Conservation (phyloP, 2,113 vertebrate species). For the Thomomys bottae region DNA sequence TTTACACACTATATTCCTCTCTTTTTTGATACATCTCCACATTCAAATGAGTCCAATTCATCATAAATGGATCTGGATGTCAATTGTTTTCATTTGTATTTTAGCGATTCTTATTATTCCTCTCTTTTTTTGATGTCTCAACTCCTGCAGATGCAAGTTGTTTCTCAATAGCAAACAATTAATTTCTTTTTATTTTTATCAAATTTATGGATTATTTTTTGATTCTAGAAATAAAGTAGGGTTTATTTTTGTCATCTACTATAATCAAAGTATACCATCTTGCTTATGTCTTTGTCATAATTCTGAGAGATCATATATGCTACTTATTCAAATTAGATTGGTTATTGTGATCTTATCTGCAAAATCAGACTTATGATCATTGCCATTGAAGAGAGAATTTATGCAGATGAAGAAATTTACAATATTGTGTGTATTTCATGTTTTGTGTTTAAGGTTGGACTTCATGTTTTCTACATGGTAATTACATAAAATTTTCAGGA, state of each 20-base stretch:
- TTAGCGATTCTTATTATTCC: not conserved
- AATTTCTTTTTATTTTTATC: not conserved
- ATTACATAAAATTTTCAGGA: not conserved
- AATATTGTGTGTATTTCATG: not conserved
- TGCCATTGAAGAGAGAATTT: not conserved
- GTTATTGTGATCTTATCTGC: not conserved
- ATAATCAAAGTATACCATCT: not conserved
- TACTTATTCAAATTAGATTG: not conserved
- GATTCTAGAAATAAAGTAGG: not conserved
- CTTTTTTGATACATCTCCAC: no score
- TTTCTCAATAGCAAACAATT: not conserved
- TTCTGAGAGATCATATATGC: not conserved
- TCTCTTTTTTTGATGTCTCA: not conserved
- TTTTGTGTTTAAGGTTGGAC: not conserved
- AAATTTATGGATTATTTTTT: conserved; percentile 27
- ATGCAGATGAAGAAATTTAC: not conserved
- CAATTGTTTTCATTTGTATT: not conserved
- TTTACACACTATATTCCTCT: not conserved
- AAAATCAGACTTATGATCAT: not conserved
- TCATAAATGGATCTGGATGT: not conserved
- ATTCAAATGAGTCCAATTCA: not conserved
- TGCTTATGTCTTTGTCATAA: not conserved
- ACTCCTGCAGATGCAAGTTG: not conserved
- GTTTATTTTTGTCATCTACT: not conserved
- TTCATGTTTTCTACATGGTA: not conserved